Percentiles rank a stretch among this genome's conserved stretches.
These are phyloP conservation scores for Clepsis dumicolana DNA, from an alignment of 2,888 invertebrate genomes.

Conservation along the genomic window DNA sequence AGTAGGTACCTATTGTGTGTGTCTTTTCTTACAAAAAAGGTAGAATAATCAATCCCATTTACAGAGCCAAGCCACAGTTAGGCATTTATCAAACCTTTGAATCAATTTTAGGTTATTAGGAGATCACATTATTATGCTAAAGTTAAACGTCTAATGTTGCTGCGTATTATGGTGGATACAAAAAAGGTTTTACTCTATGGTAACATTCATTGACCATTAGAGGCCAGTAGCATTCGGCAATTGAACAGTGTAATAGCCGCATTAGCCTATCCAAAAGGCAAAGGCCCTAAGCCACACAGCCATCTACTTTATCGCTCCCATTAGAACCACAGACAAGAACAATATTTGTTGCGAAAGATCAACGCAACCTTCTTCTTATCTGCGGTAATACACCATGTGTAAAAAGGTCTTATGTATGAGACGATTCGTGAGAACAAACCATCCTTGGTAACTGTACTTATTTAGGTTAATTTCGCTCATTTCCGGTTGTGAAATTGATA, in stretches of 20 bases:
- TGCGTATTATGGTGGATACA: no score
- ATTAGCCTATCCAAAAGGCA: not conserved
- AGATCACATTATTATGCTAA: no score
- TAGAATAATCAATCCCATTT: no score
- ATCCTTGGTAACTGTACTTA: constrained; percentile 37
- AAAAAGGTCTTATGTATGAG: constrained; percentile 26
- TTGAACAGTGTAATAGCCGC: not conserved
- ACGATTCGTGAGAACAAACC: constrained; percentile 28
- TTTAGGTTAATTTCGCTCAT: constrained; percentile 38
- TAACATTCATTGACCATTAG: no score
- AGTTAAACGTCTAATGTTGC: no score
- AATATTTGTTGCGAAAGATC: constrained; percentile 32
- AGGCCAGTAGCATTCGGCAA: no score
- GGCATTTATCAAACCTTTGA: no score
- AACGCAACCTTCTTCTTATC: constrained; percentile 36
- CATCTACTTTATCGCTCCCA: constrained; percentile 18
- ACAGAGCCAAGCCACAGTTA: no score
- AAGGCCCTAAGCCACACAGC: constrained; percentile 11
- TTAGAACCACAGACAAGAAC: constrained; percentile 28
- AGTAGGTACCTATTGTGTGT: no score
- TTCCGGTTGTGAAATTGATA: constrained; percentile 32
- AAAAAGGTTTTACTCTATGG: no score
- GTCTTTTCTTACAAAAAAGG: no score
- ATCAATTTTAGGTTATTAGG: no score
- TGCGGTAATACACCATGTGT: constrained; percentile 28